A percentile compares a stretch with the other conserved stretches of the same genome.
Evolutionary conservation across 2,888 invertebrate species (phyloP).

Genomic region (Mythimna ferrago): DNA sequence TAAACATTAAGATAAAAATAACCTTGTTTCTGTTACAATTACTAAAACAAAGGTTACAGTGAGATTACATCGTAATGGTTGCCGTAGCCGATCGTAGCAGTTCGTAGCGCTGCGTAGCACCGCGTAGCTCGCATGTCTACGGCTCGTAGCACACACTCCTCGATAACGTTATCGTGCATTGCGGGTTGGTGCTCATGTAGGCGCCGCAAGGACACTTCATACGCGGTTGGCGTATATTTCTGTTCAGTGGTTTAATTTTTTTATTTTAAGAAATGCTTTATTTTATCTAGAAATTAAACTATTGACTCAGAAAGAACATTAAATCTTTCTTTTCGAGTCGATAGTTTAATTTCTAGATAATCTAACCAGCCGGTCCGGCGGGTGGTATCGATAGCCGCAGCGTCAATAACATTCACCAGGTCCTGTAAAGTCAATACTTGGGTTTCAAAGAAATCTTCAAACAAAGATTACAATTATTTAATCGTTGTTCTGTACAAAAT

Average conservation of each 20-base stretch:
- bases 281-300: no score
- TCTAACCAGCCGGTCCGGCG: no score
- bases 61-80: slow-evolving; percentile 28
- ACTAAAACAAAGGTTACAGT: slow-evolving; percentile 10
- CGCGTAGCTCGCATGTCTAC: slow-evolving; percentile 48
- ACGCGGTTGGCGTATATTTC: background rate
- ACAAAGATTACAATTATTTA: background rate
- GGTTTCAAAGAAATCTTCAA: background rate
- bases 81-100: slow-evolving; percentile 21
- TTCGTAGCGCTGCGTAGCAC: slow-evolving; percentile 38
- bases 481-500: background rate
- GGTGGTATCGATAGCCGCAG: background rate
- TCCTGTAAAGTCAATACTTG: background rate
- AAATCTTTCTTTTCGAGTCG: background rate
- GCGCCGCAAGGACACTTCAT: slow-evolving; percentile 6
- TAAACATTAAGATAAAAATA: slow-evolving; percentile 3
- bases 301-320: no score
- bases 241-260: background rate
- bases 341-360: background rate
- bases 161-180: slow-evolving; percentile 7
- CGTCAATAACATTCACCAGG: background rate
- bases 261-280: no score
- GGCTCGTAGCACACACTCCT: slow-evolving; percentile 40
- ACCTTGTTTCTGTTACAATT: background rate
- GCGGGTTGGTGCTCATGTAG: background rate